These are phyloP conservation scores for Drepanosiphum platanoidis DNA, from an alignment of 2,888 invertebrate genomes.

Conservation along the genomic window DNA sequence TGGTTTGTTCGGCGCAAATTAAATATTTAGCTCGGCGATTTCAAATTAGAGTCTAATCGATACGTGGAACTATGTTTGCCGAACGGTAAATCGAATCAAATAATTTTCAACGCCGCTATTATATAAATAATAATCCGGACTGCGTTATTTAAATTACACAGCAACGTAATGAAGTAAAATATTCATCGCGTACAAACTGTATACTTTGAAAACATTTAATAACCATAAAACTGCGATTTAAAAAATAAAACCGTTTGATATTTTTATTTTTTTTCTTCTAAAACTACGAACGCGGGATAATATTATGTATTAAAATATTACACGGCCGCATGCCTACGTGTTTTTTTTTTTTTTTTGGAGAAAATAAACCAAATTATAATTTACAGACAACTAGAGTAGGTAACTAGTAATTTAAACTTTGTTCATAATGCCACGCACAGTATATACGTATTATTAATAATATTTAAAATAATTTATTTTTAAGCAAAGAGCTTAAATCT, in stretches of 20 bases:
- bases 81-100: background rate
- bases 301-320: background rate
- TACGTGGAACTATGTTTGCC: background rate
- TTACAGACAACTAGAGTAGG: too few species aligned
- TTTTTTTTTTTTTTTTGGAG: too few species aligned
- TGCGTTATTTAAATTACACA: background rate
- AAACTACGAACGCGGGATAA: too few species aligned
- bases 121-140: background rate
- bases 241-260: background rate
- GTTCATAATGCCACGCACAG: background rate
- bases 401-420: background rate
- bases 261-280: too few species aligned
- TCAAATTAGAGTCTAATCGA: too few species aligned
- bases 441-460: background rate
- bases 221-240: background rate
- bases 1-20: too few species aligned
- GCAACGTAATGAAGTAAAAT: background rate
- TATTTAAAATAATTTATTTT: background rate
- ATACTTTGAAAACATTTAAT: background rate
- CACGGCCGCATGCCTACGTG: background rate
- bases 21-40: background rate
- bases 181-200: background rate
- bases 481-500: too few species aligned
- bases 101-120: background rate
- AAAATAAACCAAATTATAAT: background rate